Percentiles rank a stretch among this genome's conserved stretches.
Evolutionary conservation across 2,888 invertebrate species (phyloP).

Genomic region (Euproctis similis): DNA sequence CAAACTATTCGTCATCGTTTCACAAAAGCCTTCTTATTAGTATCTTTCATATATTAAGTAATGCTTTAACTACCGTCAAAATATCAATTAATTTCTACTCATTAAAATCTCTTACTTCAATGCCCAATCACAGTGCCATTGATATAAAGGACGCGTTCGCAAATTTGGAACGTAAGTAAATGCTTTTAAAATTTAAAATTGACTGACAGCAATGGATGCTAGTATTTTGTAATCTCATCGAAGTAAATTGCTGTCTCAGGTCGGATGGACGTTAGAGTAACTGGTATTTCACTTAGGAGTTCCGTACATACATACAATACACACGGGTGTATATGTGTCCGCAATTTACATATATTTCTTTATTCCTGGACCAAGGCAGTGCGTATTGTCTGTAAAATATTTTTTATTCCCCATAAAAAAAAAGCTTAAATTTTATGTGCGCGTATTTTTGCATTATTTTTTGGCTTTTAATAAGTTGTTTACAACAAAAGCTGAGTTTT

Average conservation of each 20-base stretch:
- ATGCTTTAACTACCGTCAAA: conserved; percentile 38
- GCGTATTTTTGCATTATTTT: too few species aligned
- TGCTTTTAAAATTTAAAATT: conserved; percentile 20
- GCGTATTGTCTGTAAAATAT: neutral
- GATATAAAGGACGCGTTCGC: conserved; percentile 13
- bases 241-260: conserved; percentile 52
- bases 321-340: conserved; percentile 2
- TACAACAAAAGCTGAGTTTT: too few species aligned
- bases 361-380: conserved; percentile 1
- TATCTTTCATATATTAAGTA: conserved; percentile 29
- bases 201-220: conserved; percentile 5
- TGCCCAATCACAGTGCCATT: conserved; percentile 15
- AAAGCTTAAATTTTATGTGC: too few species aligned
- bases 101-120: conserved; percentile 46
- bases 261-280: conserved; percentile 16
- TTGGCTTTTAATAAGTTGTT: too few species aligned
- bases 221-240: conserved; percentile 53
- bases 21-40: conserved; percentile 18
- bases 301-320: conserved; percentile 18
- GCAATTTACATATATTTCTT: conserved; percentile 8
- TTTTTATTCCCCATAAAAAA: too few species aligned
- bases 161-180: too few species aligned
- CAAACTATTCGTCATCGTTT: conserved; percentile 18
- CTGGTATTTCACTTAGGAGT: conserved; percentile 8
- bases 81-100: conserved; percentile 56